Evolutionary conservation across 2,113 vertebrate genomes (phyloP), one percentile per base, ranked within the genome.

Genomic region (Syngnathoides biaculeatus): DNA sequence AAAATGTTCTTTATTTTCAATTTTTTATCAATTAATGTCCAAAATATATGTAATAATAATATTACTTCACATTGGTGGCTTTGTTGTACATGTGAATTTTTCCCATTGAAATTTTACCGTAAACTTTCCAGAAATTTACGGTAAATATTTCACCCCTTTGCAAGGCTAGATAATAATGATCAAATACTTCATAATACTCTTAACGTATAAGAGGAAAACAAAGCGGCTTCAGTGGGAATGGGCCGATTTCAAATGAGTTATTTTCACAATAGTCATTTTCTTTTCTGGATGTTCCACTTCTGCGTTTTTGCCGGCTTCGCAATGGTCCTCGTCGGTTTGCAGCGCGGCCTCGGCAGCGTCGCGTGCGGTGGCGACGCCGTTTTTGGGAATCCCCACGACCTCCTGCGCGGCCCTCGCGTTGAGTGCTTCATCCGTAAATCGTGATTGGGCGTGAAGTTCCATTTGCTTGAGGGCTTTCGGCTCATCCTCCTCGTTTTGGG

Each of bases 381-480:
- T 43, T 14, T 62, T 42, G 26, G 43, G 13, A 11, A 64, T 43
- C 2, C 45, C 43, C 10, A 17, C 15, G 45, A 48, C 17, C 8
- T 48, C 63, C 17, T 52, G 70, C 45, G 48, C 5, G 20, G 19
- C 38, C 14, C 40, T 63, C 40, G n/a, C 15, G 2, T 38, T 5
- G 0, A 55, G 8, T 11, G 14, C 12, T 4, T 24, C 35, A 27
- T 67, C 62, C 5, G 0, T 1, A 0, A 45, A n/a, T 2, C 55
- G 64, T 3, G 50, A 62, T 24, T 72, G 19, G 3, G 26, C 0
- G 55, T 65, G 65, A 19, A 89, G 82, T 71, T 90, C 85, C 17
- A 80, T 75, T 63, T 71, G 72, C 53, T 66, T 78, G 0, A 30
- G 30, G 1, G 47, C 26, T 22, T 73, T 30, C 6, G n/a, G 47